These are phyloP conservation scores for Neoascia interrupta DNA, from an alignment of 2,888 invertebrate genomes.

Conservation along the genomic window DNA sequence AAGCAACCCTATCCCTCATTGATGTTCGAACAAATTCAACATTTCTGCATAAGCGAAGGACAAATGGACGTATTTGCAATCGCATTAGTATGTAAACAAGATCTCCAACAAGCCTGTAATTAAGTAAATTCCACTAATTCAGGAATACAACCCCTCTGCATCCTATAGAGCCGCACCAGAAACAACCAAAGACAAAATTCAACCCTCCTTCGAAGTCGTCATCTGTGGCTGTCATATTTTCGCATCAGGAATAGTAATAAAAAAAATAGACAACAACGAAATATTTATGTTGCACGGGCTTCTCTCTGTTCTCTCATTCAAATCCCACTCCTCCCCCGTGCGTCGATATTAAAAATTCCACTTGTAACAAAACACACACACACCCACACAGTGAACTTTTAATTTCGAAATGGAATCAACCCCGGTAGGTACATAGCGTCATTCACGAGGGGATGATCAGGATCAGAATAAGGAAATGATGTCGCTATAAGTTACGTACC, in stretches of 20 bases:
- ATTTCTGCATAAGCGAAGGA: too few relatives aligned
- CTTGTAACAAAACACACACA: conserved; percentile 61
- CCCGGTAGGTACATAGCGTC: conserved; percentile 11
- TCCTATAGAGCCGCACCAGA: not conserved
- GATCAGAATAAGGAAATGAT: conserved; percentile 25
- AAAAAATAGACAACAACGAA: conserved; percentile 36
- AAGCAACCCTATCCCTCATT: too few relatives aligned
- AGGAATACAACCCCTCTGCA: conserved; percentile 27
- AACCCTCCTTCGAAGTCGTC: conserved; percentile 53
- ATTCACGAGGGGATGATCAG: not conserved
- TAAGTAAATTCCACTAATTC: conserved; percentile 69
- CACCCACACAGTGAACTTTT: conserved; percentile 51
- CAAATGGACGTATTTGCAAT: conserved; percentile 58
- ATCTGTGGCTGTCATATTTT: conserved; percentile 68
- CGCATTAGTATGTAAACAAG: conserved; percentile 68
- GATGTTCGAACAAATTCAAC: too few relatives aligned
- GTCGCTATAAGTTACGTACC: conserved; percentile 19
- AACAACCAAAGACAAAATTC: not conserved
- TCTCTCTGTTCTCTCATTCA: too few relatives aligned
- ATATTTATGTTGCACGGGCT: conserved; percentile 49
- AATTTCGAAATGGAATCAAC: conserved; percentile 69
- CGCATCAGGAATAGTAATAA: conserved; percentile 33
- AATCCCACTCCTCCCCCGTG: conserved; percentile 27
- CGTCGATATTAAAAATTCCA: conserved; percentile 69
- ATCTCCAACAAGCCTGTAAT: conserved; percentile 60